Percentiles rank a stretch among this genome's conserved stretches.
These are phyloP conservation scores for Gallirallus australis DNA, from an alignment of 2,797 vertebrate genomes.

Conservation along the genomic window DNA sequence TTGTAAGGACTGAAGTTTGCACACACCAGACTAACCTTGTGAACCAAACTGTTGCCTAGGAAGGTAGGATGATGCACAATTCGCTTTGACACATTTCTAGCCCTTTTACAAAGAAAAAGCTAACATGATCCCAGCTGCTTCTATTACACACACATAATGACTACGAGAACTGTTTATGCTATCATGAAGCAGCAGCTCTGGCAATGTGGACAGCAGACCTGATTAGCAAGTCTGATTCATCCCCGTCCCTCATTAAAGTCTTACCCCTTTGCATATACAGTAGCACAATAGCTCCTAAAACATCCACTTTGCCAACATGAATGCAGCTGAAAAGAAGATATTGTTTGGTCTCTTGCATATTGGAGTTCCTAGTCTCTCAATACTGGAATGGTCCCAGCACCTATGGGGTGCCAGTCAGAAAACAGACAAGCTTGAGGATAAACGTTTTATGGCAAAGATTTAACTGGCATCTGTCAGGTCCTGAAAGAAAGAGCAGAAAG, in stretches of 20 bases:
- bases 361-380: not conserved
- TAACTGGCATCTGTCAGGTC: not conserved
- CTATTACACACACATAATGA: not conserved
- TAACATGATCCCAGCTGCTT: not conserved
- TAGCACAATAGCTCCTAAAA: not conserved
- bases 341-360: not conserved
- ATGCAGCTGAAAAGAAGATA: not conserved
- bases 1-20: not conserved
- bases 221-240: constrained; percentile 43
- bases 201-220: not conserved
- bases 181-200: not conserved
- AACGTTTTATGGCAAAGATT: not conserved
- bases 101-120: not conserved
- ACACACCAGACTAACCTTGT: not conserved
- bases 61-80: not conserved
- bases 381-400: not conserved
- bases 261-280: not conserved
- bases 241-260: not conserved
- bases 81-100: not conserved
- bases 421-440: not conserved
- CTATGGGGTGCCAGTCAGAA: not conserved
- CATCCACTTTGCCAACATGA: not conserved
- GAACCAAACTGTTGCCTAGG: not conserved
- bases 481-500: not conserved
- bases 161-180: not conserved